Evolutionary conservation across 2,113 vertebrate genomes (phyloP), one percentile per base, ranked within the genome.

Genomic region (Agelaius tricolor): DNA sequence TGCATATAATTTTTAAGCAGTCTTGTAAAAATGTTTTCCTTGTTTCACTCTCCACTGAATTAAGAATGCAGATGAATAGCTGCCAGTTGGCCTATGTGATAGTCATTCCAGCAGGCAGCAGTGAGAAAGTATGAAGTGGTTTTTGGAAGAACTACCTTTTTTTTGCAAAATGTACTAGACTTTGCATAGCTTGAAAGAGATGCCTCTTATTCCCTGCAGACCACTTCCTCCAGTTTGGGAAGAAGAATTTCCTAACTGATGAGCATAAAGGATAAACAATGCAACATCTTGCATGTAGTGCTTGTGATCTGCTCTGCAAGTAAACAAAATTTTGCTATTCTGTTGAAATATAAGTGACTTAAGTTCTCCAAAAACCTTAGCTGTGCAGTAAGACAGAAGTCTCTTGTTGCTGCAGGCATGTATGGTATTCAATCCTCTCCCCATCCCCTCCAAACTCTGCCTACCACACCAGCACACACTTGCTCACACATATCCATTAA

Each of bases 11-110:
- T 98, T 95, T 97, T 94, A 97, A 98, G 92, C 76, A 96, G 89
- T 18, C 96, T 95, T 97, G 92, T 87, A 94, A 97, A 97, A 97
- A 97, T 97, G 96, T 98, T 98, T 98, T 97, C 95, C 92, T 97
- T 97, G 75, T 96, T 96, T 95, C 67, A 19, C 78, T 98, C 97
- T 94, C 95, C 83, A 78, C 90, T 94, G 97, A 97, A 96, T 96
- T 97, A 96, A 97, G 95, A 97, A 97, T 91, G 95, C 89, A 89
- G 55, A 78, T 80, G 82, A 82, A 26, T 6, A 41, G 82, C 43
- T 97, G 97, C 97, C 97, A 98, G 61, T 87, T 98, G 98, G 97
- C 97, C 73, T 75, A n/a, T 44, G 79, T 22, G 23, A 89, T 84
- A 94, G 78, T 74, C 93, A 95, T 95, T 97, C 95, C 92, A 96